These are phyloP conservation scores for Bombus confusus DNA, from an alignment of 1,140 invertebrate genomes.

Conservation along the genomic window DNA sequence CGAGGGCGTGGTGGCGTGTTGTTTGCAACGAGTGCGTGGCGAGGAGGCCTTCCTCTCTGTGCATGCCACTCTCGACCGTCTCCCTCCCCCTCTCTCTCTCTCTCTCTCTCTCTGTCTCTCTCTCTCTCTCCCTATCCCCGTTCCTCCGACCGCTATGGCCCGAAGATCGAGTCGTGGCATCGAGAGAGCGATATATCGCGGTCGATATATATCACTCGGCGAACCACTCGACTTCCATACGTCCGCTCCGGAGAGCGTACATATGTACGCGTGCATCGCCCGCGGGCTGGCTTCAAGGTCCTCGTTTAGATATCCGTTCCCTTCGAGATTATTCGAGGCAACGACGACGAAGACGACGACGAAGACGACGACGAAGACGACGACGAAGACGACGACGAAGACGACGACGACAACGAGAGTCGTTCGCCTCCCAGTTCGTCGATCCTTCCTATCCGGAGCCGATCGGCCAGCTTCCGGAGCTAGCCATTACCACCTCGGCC, in stretches of 20 bases:
- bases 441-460: conserved; percentile 19
- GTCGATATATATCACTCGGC: conserved; percentile 66
- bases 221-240: conserved; percentile 48
- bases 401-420: too few species aligned
- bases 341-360: not conserved
- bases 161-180: conserved; percentile 58
- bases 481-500: conserved; percentile 62
- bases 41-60: conserved; percentile 9
- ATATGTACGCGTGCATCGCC: conserved; percentile 55
- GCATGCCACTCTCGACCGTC: not conserved
- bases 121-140: conserved; percentile 6
- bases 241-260: conserved; percentile 32
- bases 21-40: conserved; percentile 51
- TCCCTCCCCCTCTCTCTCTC: conserved; percentile 2
- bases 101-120: conserved; percentile 21
- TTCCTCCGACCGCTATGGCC: conserved; percentile 40
- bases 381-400: too few species aligned
- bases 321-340: conserved; percentile 63
- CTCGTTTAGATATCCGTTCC: conserved; percentile 68
- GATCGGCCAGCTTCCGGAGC: conserved; percentile 62
- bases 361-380: conserved; percentile 4
- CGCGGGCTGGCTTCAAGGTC: conserved; percentile 56
- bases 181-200: conserved; percentile 65
- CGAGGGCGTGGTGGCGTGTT: conserved; percentile 65
- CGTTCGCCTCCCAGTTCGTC: not conserved